Evolutionary conservation across 2,888 invertebrate species (phyloP).

Genomic region (Macrophya alboannulata): DNA sequence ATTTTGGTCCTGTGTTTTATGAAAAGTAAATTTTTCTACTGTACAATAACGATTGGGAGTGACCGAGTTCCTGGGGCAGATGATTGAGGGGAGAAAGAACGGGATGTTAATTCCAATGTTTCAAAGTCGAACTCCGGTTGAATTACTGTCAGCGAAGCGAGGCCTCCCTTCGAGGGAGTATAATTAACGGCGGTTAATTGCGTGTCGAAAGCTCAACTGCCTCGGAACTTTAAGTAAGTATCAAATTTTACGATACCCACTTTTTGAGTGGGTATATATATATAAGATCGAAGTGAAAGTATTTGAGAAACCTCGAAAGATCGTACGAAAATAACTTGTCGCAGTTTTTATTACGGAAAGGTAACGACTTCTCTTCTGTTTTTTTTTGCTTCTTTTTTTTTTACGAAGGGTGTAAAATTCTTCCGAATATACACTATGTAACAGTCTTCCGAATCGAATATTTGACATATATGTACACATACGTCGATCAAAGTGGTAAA

Average conservation of each 20-base stretch:
- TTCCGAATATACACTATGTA: conserved; percentile 9
- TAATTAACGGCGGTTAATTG: conserved; percentile 50
- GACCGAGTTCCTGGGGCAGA: background rate
- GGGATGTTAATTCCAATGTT: conserved; percentile 33
- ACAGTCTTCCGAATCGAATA: conserved; percentile 23
- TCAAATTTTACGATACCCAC: conserved; percentile 44
- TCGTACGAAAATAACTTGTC: conserved; percentile 45
- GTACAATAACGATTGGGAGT: conserved; percentile 6
- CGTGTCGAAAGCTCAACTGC: conserved; percentile 41
- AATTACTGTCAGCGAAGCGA: conserved; percentile 42
- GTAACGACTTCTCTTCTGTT: conserved; percentile 1
- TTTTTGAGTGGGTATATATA: conserved; percentile 16
- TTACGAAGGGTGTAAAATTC: conserved; percentile 25
- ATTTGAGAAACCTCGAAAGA: background rate
- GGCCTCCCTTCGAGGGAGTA: conserved; percentile 25
- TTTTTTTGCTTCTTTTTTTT: background rate
- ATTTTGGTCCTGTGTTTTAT: background rate
- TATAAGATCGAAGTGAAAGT: background rate
- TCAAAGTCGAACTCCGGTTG: conserved; percentile 30
- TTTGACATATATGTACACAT: background rate
- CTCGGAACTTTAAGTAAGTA: conserved; percentile 34
- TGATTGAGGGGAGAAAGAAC: conserved; percentile 37
- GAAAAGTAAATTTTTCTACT: background rate
- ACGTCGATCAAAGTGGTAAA: conserved; percentile 46
- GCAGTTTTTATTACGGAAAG: conserved; percentile 5